These are phyloP conservation scores for Rhodophaea formosa DNA, from an alignment of 2,888 invertebrate species.

Conservation along the genomic window DNA sequence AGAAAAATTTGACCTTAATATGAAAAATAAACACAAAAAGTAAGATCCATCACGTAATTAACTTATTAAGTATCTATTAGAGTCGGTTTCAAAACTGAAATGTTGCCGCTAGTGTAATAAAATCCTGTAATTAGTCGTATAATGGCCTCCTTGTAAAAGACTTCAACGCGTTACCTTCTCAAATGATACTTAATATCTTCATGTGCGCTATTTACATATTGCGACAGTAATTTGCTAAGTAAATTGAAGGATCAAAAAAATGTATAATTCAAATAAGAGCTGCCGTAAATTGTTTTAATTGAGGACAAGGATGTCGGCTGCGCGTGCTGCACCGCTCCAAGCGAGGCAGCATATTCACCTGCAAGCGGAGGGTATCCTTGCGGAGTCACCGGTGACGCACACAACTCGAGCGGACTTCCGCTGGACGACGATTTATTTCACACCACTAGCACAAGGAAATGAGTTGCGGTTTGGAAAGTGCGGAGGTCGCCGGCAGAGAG, in stretches of 20 bases:
- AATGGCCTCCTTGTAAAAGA: background rate
- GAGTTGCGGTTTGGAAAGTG: constrained; percentile 54
- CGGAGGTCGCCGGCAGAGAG: constrained; percentile 72
- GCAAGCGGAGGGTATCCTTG: constrained; percentile 47
- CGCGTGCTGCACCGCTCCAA: constrained; percentile 38
- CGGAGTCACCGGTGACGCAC: constrained; percentile 41
- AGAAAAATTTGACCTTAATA: too few relatives aligned
- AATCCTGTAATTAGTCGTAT: background rate
- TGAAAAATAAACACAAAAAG: constrained; percentile 6
- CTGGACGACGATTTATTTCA: constrained; percentile 52
- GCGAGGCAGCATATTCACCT: constrained; percentile 48
- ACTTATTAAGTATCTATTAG: background rate
- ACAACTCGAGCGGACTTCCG: constrained; percentile 50
- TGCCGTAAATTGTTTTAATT: constrained; percentile 71
- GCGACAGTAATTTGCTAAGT: background rate
- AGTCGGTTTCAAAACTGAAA: background rate
- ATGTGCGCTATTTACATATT: background rate
- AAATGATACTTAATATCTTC: background rate
- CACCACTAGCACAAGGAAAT: constrained; percentile 72
- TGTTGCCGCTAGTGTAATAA: background rate
- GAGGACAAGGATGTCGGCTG: constrained; percentile 73
- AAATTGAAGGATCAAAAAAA: constrained; percentile 20
- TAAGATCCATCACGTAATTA: background rate
- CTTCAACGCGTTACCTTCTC: background rate
- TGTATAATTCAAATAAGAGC: constrained; percentile 64